Conservation (phyloP, 2,113 vertebrate species). For the Cryptomyrus ogoouensis region DNA sequence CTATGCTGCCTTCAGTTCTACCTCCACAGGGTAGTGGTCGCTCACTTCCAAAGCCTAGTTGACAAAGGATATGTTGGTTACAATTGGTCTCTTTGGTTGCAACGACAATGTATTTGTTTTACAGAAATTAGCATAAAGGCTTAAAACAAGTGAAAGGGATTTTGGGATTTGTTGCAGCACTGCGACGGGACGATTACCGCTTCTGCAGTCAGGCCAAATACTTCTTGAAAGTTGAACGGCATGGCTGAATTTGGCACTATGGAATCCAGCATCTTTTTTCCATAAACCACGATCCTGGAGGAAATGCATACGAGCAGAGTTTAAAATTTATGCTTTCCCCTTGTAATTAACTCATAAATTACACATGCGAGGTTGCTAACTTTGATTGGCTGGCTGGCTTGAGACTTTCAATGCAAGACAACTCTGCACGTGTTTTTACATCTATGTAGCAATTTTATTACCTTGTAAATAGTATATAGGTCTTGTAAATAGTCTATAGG, state of each 20-base stretch:
- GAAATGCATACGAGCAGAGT: neutral
- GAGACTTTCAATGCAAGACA: neutral
- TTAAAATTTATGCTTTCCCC: neutral
- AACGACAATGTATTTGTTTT: neutral
- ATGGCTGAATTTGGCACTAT: slow-evolving; percentile 57
- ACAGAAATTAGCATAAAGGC: neutral
- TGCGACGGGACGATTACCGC: slow-evolving; percentile 45
- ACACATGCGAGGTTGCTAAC: neutral
- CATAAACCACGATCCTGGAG: slow-evolving; percentile 71
- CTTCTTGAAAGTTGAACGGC: slow-evolving; percentile 67
- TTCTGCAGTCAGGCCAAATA: slow-evolving; percentile 42
- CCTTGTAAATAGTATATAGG: neutral
- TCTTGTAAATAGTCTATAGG: neutral
- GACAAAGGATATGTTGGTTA: neutral
- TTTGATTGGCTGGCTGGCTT: neutral
- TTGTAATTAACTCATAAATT: neutral
- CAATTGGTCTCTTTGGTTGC: neutral
- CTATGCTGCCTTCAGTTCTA: slow-evolving; percentile 45
- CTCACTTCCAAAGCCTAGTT: slow-evolving; percentile 69
- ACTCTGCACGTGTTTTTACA: neutral
- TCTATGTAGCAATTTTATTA: neutral
- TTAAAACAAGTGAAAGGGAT: neutral
- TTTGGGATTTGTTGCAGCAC: neutral
- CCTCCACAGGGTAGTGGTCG: slow-evolving; percentile 79
- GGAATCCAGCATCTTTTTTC: slow-evolving; percentile 50